These are phyloP conservation scores for Pseudoatta argentina DNA, from an alignment of 1,140 invertebrate genomes.

Conservation along the genomic window DNA sequence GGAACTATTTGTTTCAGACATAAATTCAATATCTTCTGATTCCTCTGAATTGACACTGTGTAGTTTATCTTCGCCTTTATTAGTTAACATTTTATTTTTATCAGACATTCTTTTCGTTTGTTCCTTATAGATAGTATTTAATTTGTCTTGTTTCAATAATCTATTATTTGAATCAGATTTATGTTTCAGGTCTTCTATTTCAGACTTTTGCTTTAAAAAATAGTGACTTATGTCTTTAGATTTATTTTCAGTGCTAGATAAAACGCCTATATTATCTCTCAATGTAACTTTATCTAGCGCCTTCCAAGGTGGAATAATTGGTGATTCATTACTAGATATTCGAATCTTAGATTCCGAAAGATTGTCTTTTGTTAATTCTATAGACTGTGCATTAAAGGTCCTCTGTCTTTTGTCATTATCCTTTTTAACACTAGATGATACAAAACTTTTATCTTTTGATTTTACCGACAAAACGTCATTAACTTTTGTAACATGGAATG, in stretches of 20 bases:
- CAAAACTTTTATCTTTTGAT: conserved; percentile 79
- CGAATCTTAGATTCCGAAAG: conserved; percentile 75
- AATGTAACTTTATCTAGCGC: conserved; percentile 76
- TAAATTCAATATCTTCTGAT: conserved; percentile 75
- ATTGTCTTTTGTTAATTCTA: conserved; percentile 76
- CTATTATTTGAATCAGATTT: conserved; percentile 71
- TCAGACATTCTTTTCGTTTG: conserved; percentile 75
- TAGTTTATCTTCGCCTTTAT: conserved; percentile 75
- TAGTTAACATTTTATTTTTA: conserved; percentile 78
- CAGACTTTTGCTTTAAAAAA: conserved; percentile 62
- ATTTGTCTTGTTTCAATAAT: conserved; percentile 73
- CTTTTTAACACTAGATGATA: conserved; percentile 78
- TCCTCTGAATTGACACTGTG: conserved; percentile 73
- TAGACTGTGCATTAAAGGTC: conserved; percentile 70
- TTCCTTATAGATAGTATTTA: conserved; percentile 71
- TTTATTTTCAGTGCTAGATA: conserved; percentile 72
- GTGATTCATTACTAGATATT: conserved; percentile 79
- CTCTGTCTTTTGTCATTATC: conserved; percentile 79
- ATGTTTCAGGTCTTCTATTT: conserved; percentile 76
- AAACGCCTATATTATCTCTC: conserved; percentile 77
- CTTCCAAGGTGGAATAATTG: conserved; percentile 71
- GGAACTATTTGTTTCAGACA: conserved; percentile 71
- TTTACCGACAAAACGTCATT: conserved; percentile 77
- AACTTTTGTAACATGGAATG: conserved; percentile 71
- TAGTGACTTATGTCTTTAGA: conserved; percentile 74